Conservation (phyloP, 2,888 invertebrate species). For the Pteria penguin region DNA sequence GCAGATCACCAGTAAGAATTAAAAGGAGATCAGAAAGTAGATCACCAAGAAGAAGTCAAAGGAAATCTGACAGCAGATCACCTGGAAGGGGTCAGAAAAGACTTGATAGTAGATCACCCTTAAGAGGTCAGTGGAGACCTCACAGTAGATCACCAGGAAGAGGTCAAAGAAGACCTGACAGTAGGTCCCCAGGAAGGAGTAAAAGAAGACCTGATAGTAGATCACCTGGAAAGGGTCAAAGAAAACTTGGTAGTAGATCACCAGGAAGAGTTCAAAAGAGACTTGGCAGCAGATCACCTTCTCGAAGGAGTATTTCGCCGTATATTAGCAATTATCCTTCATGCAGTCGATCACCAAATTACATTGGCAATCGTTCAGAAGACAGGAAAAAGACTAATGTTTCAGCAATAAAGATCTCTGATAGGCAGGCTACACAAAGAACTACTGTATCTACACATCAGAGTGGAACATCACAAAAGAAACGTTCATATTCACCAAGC, state of each 20-base stretch:
- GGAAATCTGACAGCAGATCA: neutral
- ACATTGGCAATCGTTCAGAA: no score
- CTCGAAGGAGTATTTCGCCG: neutral
- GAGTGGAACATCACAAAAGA: no score
- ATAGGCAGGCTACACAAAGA: no score
- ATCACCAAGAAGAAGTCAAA: constrained; percentile 4
- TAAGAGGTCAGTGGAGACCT: neutral
- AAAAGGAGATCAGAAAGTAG: constrained; percentile 16
- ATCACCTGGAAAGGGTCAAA: neutral
- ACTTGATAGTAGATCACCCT: neutral
- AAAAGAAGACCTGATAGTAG: no score
- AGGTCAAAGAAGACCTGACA: neutral
- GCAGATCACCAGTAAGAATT: constrained; percentile 7
- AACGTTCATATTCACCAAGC: neutral
- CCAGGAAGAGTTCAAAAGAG: no score
- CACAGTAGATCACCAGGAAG: neutral
- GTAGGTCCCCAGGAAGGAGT: neutral
- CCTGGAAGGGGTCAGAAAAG: neutral
- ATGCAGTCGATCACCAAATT: neutral
- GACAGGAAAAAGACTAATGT: no score
- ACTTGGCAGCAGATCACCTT: no score
- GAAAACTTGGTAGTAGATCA: no score
- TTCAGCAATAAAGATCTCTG: no score
- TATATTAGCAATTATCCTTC: neutral
- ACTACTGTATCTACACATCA: no score